These are phyloP conservation scores for Zaprionus inermis DNA, from an alignment of 1,140 invertebrate genomes.

Conservation along the genomic window DNA sequence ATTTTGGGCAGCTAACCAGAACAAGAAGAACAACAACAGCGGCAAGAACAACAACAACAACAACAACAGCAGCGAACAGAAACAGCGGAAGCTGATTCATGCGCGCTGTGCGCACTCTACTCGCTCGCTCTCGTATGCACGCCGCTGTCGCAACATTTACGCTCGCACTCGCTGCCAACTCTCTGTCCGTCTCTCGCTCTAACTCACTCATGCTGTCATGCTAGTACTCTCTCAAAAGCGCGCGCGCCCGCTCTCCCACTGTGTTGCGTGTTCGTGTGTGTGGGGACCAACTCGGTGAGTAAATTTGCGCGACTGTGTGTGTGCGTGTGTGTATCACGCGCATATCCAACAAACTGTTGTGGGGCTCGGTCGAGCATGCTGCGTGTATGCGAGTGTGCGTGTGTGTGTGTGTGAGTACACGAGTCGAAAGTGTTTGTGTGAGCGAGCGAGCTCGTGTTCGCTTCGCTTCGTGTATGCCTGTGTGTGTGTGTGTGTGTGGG, in stretches of 20 bases:
- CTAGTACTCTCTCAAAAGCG: slow-evolving; percentile 2
- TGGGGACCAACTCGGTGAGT: slow-evolving; percentile 50
- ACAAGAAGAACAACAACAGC: slow-evolving; percentile 31
- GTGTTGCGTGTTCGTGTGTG: slow-evolving; percentile 9
- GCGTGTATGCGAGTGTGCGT: background rate
- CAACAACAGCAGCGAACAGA: slow-evolving; percentile 18
- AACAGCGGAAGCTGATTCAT: slow-evolving; percentile 75
- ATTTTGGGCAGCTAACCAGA: slow-evolving; percentile 32
- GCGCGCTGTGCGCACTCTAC: slow-evolving; percentile 55
- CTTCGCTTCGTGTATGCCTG: slow-evolving; percentile 5
- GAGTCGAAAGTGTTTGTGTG: background rate
- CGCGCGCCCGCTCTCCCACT: slow-evolving; percentile 7
- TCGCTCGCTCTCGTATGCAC: slow-evolving; percentile 26
- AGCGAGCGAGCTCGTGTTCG: background rate
- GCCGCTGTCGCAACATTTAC: background rate
- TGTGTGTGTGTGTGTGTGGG: slow-evolving; percentile 34
- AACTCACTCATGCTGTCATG: slow-evolving; percentile 12
- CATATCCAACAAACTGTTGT: slow-evolving; percentile 53
- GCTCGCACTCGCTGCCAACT: slow-evolving; percentile 12
- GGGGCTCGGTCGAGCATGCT: slow-evolving; percentile 38
- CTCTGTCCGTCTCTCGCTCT: slow-evolving; percentile 36
- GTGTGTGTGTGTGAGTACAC: background rate
- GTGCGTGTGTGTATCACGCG: slow-evolving; percentile 23
- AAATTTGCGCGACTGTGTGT: slow-evolving; percentile 30
- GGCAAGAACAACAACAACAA: slow-evolving; percentile 36